Base-by-base conservation (phyloP, 1,140 invertebrate species). In the Ceratina japonica region DNA sequence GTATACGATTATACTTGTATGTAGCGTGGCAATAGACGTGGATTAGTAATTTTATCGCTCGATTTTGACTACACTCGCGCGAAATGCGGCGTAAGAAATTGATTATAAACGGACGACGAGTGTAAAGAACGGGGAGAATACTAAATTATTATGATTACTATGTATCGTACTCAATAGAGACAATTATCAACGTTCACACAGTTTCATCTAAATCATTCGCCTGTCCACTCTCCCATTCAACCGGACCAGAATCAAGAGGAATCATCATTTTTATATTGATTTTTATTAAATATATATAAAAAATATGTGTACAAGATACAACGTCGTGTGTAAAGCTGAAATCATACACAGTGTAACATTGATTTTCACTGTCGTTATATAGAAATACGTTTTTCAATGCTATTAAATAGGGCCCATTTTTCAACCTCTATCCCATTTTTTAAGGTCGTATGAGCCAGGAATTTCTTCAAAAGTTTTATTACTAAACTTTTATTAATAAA, bases 261-360 rank as follows among this genome's bases (percentile, higher is more conserved):
- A 51, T 69, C 31, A 8, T 44, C 37, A 44, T 8, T 44, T 44
- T 44, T 44, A 7, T 8, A 44, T 44, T 10, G 2, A 81, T 87
- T 88, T 91, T 92, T 92, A 91, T 91, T 91, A 92, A 91, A 91
- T 91, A 91, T 88, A 90, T 91, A 91, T 91, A 92, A 91, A 92
- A 92, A 91, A 92, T 92, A 91, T 92, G 87, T 92, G 87, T 91
- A 90, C 89, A 87, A 88, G 86, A 89, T 90, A 91, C 88, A 91
- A 85, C 84, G 86, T 90, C 77, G 74, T 87, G 78, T 89, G 82
- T 91, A 90, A 90, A 92, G 82, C 86, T 88, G 81, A 82, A 73
- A 83, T 81, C 76, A 84, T 87, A 87, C 77, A 75, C 70, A 59
- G 66, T 82, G 71, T 85, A 63, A 86, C 72, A 79, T 85, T 56